Conservation (phyloP, 2,113 vertebrate species). For the Amblyornis subalaris region DNA sequence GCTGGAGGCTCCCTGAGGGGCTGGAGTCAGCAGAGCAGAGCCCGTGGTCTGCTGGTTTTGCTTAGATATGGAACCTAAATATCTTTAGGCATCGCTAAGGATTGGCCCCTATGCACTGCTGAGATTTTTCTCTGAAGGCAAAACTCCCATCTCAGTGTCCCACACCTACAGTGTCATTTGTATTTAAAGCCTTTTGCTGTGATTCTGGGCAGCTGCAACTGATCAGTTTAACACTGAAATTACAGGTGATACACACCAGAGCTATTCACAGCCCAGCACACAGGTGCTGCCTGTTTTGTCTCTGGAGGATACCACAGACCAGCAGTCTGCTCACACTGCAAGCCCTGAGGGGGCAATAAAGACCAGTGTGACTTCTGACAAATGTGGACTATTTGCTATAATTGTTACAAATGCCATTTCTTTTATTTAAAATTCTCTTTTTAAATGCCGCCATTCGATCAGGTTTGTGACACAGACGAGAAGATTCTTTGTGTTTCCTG, state of each 20-base stretch:
- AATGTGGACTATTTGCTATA: background rate
- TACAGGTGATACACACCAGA: background rate
- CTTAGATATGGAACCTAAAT: background rate
- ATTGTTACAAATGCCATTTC: background rate
- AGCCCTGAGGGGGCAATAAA: background rate
- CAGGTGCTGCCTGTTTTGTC: accelerated
- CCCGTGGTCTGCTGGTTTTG: background rate
- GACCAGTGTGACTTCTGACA: background rate
- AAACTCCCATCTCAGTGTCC: background rate
- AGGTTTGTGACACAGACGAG: background rate
- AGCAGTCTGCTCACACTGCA: accelerated
- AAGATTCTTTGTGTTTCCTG: background rate
- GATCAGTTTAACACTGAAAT: background rate
- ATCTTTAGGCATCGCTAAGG: background rate
- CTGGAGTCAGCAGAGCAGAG: background rate
- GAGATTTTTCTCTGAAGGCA: accelerated
- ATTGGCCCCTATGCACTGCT: accelerated
- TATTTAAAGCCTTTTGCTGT: background rate
- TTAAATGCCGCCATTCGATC: background rate
- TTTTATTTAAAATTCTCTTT: background rate
- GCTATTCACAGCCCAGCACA: background rate
- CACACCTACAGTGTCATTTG: background rate
- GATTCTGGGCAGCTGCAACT: background rate
- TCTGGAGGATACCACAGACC: background rate
- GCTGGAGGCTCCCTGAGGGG: background rate